Base-by-base conservation (phyloP, 2,113 vertebrate species). In the Charadrius vociferus region DNA sequence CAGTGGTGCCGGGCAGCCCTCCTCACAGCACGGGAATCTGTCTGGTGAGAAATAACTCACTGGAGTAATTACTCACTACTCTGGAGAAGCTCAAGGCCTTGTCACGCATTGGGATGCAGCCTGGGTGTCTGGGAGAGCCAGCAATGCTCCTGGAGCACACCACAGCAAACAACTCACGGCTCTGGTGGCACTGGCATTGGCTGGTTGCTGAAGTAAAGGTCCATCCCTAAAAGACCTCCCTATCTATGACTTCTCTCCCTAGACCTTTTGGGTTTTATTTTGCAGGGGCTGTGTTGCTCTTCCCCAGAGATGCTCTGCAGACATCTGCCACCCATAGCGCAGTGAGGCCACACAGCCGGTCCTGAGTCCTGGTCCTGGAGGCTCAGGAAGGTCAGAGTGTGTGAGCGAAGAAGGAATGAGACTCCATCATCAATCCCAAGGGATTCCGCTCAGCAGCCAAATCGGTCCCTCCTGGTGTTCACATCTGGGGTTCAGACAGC, bases 291-390 rank as follows among this genome's bases (percentile, higher is more conserved):
- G 65, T 10, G 32, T 30, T 41, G 21, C n/a, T 77, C 19, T 32
- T 43, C 26, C 26, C 21, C 16, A 26, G 26, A 66, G 88, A 86
- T 39, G 52, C 65, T 72, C 34, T 81, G 50, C 47, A 83, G 43
- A 37, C 17, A n/a, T 56, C 52, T 71, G 77, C 9, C 15, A 22
- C 56, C 5, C 9, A 0, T 10, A 43, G 47, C 0, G 0, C 34
- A 52, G 23, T 86, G 68, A 93, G 14, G 37, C 39, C 30, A 5
- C 30, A 6, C 34, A 59, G 32, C 11, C 2, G 2, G 50, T 10
- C 67, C 75, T 21, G 29, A 65, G 66, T 32, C 53, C 63, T 18
- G 4, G 6, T 66, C 22, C 59, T 53, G 78, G 32, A 62, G 22
- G 29, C 70, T 72, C 81, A 49, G 29, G 41, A 74, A 58, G 20